phyloP scores from a whole-genome alignment of 2,888 invertebrate species.

The Lepetodrilus schrolli region DNA sequence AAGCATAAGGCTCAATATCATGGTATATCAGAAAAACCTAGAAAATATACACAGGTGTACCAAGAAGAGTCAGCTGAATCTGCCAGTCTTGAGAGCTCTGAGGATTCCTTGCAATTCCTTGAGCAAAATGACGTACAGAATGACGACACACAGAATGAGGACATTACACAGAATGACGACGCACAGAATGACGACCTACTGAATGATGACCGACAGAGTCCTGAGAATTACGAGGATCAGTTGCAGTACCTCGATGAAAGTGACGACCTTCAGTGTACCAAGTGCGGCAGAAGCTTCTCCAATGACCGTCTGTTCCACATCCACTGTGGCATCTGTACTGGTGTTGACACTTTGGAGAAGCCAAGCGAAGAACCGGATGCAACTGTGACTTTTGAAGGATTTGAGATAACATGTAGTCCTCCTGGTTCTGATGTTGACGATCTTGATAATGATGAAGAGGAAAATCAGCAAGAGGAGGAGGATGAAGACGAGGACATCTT shows the following conservation, averaged over 20 bases:
- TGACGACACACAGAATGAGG: neutral
- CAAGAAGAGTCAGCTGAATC: too few relatives aligned
- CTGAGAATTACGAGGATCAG: neutral
- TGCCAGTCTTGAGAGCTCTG: neutral
- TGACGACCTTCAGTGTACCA: neutral
- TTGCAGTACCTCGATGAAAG: neutral
- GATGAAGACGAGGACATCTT: neutral
- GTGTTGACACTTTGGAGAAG: neutral
- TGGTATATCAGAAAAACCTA: too few relatives aligned
- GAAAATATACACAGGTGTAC: too few relatives aligned
- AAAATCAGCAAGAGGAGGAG: neutral
- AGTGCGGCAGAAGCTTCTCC: neutral
- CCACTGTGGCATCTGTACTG: constrained; percentile 9
- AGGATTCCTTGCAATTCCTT: neutral
- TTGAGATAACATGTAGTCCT: constrained; percentile 15
- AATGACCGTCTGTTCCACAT: neutral
- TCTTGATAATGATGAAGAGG: neutral
- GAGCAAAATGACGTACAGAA: too few relatives aligned
- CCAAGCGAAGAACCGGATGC: constrained; percentile 4
- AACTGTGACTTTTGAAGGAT: constrained; percentile 9
- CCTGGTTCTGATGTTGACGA: constrained; percentile 8
- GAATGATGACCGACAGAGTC: neutral
- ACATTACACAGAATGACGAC: neutral
- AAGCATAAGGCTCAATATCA: neutral
- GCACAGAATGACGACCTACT: neutral